A percentile compares a stretch with the other conserved stretches of the same genome.
These are phyloP conservation scores for Eristalinus sepulchralis DNA, from an alignment of 2,888 invertebrate species.

Conservation along the genomic window DNA sequence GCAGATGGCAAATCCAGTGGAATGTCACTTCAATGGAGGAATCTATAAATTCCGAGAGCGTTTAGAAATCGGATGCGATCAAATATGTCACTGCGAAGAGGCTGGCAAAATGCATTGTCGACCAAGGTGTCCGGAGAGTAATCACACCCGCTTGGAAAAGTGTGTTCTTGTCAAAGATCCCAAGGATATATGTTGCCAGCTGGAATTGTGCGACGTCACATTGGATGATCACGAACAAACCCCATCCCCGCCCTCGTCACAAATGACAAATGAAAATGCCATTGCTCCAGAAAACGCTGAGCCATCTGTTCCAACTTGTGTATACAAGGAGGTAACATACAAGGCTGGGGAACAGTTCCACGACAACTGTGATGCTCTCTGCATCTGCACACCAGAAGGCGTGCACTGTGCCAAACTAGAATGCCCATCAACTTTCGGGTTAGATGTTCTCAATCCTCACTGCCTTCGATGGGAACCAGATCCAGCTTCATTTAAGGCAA, in stretches of 20 bases:
- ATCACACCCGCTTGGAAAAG: conserved; percentile 84
- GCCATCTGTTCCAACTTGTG: conserved; percentile 72
- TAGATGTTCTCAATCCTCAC: conserved; percentile 91
- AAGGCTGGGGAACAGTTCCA: conserved; percentile 88
- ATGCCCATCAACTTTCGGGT: conserved; percentile 91
- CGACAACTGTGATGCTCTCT: conserved; percentile 90
- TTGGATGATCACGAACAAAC: conserved; percentile 87
- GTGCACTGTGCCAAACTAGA: conserved; percentile 90
- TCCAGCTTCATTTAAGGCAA: conserved; percentile 86
- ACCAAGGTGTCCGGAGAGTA: conserved; percentile 85
- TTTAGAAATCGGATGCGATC: conserved; percentile 90
- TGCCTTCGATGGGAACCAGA: conserved; percentile 93
- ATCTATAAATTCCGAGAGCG: conserved; percentile 87
- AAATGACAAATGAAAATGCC: conserved; percentile 70
- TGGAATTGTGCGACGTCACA: conserved; percentile 92
- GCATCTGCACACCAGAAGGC: conserved; percentile 87
- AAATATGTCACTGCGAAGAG: conserved; percentile 88
- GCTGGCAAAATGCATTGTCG: conserved; percentile 88
- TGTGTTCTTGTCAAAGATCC: conserved; percentile 92
- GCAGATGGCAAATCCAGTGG: conserved; percentile 48
- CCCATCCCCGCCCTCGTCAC: conserved; percentile 74
- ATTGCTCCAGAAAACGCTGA: conserved; percentile 62
- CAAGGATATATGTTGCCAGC: conserved; percentile 91
- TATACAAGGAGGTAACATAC: conserved; percentile 77
- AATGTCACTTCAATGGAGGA: conserved; percentile 82